phyloP scores from a whole-genome alignment of 2,113 vertebrate species.

The Monarcha castaneiventris region DNA sequence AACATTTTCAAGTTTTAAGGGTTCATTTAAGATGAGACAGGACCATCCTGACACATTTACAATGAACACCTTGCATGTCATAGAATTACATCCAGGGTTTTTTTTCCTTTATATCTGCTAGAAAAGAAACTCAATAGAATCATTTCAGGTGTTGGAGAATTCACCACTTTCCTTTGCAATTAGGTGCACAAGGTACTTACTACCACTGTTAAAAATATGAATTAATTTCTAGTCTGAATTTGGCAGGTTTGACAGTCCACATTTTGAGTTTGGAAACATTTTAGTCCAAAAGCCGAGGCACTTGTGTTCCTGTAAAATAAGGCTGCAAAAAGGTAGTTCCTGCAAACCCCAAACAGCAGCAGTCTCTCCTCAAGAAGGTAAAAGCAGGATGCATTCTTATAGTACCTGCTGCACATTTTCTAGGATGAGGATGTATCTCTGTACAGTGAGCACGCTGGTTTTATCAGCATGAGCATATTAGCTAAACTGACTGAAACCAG shows the following conservation, averaged over 20 bases:
- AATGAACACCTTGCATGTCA: neutral
- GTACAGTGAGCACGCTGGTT: neutral
- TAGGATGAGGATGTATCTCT: neutral
- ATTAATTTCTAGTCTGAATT: neutral
- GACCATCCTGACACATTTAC: neutral
- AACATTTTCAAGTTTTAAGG: neutral
- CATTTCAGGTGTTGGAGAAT: neutral
- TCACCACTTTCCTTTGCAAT: neutral
- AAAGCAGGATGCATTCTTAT: neutral
- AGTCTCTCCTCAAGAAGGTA: neutral
- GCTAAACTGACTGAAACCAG: neutral
- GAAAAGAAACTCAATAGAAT: neutral
- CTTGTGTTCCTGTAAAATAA: neutral
- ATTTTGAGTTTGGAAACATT: neutral
- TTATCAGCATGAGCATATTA: neutral
- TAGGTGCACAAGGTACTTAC: neutral
- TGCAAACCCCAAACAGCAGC: neutral
- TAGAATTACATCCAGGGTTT: rapidly evolving
- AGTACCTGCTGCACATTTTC: neutral
- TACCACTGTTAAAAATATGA: neutral
- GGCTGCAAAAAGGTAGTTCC: neutral
- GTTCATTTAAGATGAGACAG: neutral
- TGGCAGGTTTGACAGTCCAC: neutral
- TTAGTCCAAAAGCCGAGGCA: neutral
- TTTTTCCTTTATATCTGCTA: neutral